Conservation (phyloP, 2,797 vertebrate genomes). For the Myotis pilosus region DNA sequence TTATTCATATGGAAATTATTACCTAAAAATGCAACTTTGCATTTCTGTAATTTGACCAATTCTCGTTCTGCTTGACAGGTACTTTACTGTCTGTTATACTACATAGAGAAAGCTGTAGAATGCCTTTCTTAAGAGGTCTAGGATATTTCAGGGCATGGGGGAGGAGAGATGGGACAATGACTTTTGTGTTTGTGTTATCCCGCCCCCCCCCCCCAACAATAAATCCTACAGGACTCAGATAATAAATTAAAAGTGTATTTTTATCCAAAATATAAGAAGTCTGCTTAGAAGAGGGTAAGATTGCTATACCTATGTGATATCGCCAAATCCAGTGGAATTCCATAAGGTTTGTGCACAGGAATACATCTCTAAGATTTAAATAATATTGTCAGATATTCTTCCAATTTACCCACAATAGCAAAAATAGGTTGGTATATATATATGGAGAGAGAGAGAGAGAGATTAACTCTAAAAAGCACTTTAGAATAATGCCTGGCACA, state of each 20-base stretch:
- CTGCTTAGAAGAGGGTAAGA: not conserved
- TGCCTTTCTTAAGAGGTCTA: not conserved
- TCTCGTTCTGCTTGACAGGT: not conserved
- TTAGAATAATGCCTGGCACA: not conserved
- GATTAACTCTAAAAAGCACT: not conserved
- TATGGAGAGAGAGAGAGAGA: no score
- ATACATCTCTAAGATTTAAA: not conserved
- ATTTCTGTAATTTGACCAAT: slow-evolving; percentile 39
- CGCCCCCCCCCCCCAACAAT: not conserved
- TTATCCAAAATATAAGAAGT: not conserved
- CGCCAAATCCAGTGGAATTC: slow-evolving; percentile 6
- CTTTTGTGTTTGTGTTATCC: not conserved
- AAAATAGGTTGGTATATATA: not conserved
- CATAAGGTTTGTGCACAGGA: not conserved
- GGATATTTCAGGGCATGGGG: not conserved
- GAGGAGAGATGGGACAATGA: not conserved
- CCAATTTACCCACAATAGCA: not conserved
- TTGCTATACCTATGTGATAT: not conserved
- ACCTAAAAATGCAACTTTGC: not conserved
- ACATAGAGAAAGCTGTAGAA: not conserved
- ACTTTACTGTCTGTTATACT: not conserved
- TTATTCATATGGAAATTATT: not conserved
- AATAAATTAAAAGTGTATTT: not conserved
- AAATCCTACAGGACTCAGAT: not conserved
- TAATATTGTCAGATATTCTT: not conserved